phyloP scores from a whole-genome alignment of 2,888 invertebrate species.

The Danaus chrysippus region DNA sequence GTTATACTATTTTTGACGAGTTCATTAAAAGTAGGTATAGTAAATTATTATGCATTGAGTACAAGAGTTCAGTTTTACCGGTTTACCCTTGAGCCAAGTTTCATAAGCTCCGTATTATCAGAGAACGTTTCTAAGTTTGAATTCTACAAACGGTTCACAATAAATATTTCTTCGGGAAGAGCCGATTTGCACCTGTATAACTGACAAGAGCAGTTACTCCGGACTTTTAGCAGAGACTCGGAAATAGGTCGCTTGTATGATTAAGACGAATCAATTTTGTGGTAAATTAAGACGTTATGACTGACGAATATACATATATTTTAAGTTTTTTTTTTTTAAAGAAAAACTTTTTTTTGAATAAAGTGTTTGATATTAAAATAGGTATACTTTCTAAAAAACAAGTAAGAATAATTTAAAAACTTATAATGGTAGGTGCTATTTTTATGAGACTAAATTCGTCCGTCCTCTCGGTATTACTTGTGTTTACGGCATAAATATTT shows the following conservation, averaged over 20 bases:
- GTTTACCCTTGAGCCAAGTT: constrained; percentile 21
- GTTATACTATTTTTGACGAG: background rate
- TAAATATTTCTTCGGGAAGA: constrained; percentile 49
- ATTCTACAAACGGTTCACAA: constrained; percentile 36
- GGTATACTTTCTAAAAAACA: no score
- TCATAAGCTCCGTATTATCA: constrained; percentile 27
- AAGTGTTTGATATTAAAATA: no score
- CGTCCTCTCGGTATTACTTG: background rate
- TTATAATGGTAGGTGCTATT: no score
- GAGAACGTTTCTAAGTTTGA: constrained; percentile 34
- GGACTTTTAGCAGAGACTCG: constrained; percentile 17
- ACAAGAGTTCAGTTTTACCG: background rate
- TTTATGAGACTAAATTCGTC: background rate
- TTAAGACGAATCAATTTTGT: constrained; percentile 18
- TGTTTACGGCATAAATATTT: constrained; percentile 21
- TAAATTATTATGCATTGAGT: background rate
- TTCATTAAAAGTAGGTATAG: background rate
- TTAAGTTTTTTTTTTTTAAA: no score
- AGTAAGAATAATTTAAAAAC: no score
- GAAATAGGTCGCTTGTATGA: constrained; percentile 19
- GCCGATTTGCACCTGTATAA: constrained; percentile 51
- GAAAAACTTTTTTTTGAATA: no score
- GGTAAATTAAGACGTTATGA: background rate
- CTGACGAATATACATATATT: background rate
- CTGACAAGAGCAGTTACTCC: constrained; percentile 38